Conservation (phyloP, 2,113 vertebrate genomes). For the Phyllostomus discolor region DNA sequence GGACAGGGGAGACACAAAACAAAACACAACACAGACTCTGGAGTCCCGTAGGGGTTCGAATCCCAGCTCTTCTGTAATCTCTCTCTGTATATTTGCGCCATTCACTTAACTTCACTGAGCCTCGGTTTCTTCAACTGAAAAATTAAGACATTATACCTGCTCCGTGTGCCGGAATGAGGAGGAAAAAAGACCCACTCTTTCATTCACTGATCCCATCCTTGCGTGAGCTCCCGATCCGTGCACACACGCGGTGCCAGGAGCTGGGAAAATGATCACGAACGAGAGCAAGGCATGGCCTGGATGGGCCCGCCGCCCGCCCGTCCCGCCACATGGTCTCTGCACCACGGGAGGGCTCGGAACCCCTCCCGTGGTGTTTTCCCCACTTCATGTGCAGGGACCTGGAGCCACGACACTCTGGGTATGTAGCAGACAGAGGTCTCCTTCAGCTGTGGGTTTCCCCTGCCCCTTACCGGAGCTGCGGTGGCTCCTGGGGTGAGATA, state of each 20-base stretch:
- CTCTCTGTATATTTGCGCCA: too few relatives aligned
- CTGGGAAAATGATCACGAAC: accelerated
- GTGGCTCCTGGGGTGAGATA: accelerated
- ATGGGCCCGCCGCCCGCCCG: accelerated
- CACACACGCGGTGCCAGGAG: accelerated
- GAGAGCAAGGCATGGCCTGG: background rate
- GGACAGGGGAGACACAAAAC: accelerated
- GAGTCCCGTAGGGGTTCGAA: background rate
- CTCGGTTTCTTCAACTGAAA: background rate
- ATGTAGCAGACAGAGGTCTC: accelerated
- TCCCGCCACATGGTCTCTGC: accelerated
- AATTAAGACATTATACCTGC: background rate
- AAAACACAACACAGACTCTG: too few relatives aligned
- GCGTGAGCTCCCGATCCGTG: background rate
- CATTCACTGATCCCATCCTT: background rate
- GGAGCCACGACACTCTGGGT: background rate
- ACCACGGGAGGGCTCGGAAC: accelerated
- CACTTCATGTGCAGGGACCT: background rate
- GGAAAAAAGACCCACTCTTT: accelerated
- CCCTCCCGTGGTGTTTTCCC: accelerated
- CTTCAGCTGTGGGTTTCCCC: accelerated
- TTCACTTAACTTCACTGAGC: background rate
- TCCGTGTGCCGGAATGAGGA: too few relatives aligned
- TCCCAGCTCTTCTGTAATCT: background rate
- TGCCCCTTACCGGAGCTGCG: accelerated